These are phyloP conservation scores for Anadara kagoshimensis DNA, from an alignment of 1,140 invertebrate species.

Conservation along the genomic window DNA sequence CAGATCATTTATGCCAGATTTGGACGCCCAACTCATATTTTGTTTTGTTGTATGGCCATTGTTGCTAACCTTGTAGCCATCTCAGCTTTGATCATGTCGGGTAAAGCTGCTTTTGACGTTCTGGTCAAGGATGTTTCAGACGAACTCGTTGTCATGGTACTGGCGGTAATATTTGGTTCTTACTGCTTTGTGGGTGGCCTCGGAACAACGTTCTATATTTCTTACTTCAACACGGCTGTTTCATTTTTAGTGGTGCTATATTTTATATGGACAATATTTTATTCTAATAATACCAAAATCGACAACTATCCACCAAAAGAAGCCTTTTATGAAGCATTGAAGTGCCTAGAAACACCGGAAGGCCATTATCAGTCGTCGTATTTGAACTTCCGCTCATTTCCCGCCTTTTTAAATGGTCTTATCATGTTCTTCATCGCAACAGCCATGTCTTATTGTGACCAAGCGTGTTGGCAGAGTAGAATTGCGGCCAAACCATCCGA, in stretches of 20 bases:
- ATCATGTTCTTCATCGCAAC: constrained; percentile 62
- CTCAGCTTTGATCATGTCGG: constrained; percentile 49
- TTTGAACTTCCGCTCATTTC: constrained; percentile 49
- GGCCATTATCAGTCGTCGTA: constrained; percentile 58
- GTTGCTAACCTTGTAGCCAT: constrained; percentile 68
- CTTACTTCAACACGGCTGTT: constrained; percentile 71
- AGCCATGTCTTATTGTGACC: constrained; percentile 71
- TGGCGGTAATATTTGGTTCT: constrained; percentile 63
- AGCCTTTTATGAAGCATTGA: too few relatives aligned
- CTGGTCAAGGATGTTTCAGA: constrained; percentile 50
- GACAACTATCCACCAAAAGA: background rate
- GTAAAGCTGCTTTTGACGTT: constrained; percentile 43
- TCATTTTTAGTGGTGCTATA: constrained; percentile 54
- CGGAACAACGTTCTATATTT: constrained; percentile 73
- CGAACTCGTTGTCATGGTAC: constrained; percentile 53
- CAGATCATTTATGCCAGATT: constrained; percentile 69
- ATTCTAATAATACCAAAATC: background rate
- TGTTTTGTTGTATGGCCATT: constrained; percentile 66
- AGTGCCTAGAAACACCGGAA: constrained; percentile 47
- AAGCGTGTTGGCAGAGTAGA: constrained; percentile 70
- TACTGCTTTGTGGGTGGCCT: constrained; percentile 73
- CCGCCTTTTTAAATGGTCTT: constrained; percentile 42
- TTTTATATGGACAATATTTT: constrained; percentile 39
- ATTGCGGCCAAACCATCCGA: constrained; percentile 69
- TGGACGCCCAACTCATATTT: constrained; percentile 63